Evolutionary conservation across 64 coral and sea anemone species (phyloP), one percentile per base, ranked within the genome.

Genomic region (Actinia tenebrosa): DNA sequence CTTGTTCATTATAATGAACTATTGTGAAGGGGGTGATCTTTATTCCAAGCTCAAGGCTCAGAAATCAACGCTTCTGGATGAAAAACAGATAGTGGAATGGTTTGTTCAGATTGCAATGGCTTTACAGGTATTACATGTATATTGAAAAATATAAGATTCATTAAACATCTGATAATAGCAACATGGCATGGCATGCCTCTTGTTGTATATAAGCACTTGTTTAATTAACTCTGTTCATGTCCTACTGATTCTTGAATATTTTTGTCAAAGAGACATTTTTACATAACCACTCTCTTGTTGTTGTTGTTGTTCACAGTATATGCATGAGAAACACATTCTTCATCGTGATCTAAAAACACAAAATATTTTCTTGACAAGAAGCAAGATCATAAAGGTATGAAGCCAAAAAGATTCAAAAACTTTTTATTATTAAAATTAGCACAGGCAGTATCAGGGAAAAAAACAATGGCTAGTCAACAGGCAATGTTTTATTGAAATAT

Each of bases 31-130:
- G 23, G 97, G 97, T 44, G 97, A 99, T 52, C 72, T 99, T 7
- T 99, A 99, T 54, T 37, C 93, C 64, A 92, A 86, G 82, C 88
- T 99, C 26, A 99, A 99, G 77, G 83, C 75, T 27, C 93, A 99
- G 53, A 88, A 95, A 71, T 80, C 87, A 22, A 90, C 86, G 19
- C 20, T 83, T 22, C 53, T 99, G 62, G 93, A 95, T 64, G 97
- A 99, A 80, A 92, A 83, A 68, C 93, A 95, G 68, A 90, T 99
- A 77, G 97, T 99, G 60, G 93, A 99, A 37, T 99, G 97, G 97
- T 99, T 99, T 95, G 97, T 99, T 47, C 97, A 99, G 84, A 99
- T 99, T 69, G 93, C 97, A 37, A 99, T 99, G 97, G 97, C 97
- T 47, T 82, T 99, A 60, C 97, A 99, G 97, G 97, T 99, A 92